These are phyloP conservation scores for Piaya cayana DNA, from an alignment of 2,113 vertebrate genomes.

Conservation along the genomic window DNA sequence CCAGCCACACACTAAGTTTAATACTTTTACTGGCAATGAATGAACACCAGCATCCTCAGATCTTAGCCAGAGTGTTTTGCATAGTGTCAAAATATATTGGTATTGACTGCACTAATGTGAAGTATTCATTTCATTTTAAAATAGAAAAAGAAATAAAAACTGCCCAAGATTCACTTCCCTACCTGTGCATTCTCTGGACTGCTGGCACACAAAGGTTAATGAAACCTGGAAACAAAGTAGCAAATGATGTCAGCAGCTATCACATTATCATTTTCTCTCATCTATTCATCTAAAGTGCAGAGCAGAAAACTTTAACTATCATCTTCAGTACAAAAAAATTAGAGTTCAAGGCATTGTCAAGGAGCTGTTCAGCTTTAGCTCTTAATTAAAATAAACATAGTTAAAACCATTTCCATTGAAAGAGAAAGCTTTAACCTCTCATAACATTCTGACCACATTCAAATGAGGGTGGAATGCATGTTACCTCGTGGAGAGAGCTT, in stretches of 20 bases:
- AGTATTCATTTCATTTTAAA: neutral
- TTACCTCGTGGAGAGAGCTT: neutral
- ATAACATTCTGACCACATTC: conserved; percentile 36
- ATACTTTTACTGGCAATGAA: neutral
- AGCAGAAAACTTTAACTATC: neutral
- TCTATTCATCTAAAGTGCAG: neutral
- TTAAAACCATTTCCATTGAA: conserved; percentile 33
- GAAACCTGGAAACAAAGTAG: neutral
- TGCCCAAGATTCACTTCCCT: neutral
- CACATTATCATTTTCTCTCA: neutral
- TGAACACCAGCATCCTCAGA: neutral
- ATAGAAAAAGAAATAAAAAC: neutral
- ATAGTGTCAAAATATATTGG: neutral
- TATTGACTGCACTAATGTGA: neutral
- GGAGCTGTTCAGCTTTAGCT: neutral
- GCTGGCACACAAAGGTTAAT: neutral
- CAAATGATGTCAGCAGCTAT: neutral
- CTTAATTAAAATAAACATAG: conserved; percentile 68
- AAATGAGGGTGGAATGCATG: conserved; percentile 28
- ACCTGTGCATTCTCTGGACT: neutral
- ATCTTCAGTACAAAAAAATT: neutral
- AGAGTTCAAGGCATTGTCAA: conserved; percentile 37
- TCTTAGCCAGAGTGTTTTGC: neutral
- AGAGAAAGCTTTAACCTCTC: conserved; percentile 45
- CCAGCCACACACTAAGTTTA: neutral